phyloP scores from a whole-genome alignment of 2,113 vertebrate species.

The Aramus guarauna region DNA sequence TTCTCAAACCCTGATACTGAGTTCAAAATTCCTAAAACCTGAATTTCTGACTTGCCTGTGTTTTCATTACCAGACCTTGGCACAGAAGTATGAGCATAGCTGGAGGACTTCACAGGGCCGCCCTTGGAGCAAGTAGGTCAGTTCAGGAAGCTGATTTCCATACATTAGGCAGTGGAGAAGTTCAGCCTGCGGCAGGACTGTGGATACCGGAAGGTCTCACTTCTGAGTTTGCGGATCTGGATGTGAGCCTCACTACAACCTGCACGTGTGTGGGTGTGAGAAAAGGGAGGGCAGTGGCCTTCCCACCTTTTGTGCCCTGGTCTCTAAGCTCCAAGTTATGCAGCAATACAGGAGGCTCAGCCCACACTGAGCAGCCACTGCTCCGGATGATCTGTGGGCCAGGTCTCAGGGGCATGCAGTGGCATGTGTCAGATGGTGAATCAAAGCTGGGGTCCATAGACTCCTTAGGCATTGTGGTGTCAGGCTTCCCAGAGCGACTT shows the following conservation, averaged over 20 bases:
- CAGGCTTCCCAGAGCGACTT: not conserved
- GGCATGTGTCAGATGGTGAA: not conserved
- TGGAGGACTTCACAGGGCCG: not conserved
- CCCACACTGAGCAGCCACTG: not conserved
- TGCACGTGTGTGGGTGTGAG: not conserved
- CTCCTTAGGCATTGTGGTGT: not conserved
- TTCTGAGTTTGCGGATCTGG: not conserved
- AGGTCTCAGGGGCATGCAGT: not conserved
- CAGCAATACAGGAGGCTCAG: not conserved
- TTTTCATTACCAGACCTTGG: not conserved
- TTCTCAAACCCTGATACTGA: not conserved
- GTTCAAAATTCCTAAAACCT: not conserved
- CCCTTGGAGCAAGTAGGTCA: not conserved
- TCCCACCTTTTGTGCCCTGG: not conserved
- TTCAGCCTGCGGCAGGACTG: rapidly evolving
- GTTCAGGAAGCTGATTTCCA: not conserved
- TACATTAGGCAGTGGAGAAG: not conserved
- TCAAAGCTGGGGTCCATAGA: not conserved
- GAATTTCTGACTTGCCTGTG: not conserved
- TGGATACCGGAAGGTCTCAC: not conserved
- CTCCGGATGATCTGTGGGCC: not conserved
- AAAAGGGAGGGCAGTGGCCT: not conserved
- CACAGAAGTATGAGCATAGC: not conserved
- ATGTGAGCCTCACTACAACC: not conserved
- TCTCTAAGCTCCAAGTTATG: not conserved